Evolutionary conservation across 2,888 invertebrate genomes (phyloP), one percentile per base, ranked within the genome.

Genomic region (Drosophila helvetica): DNA sequence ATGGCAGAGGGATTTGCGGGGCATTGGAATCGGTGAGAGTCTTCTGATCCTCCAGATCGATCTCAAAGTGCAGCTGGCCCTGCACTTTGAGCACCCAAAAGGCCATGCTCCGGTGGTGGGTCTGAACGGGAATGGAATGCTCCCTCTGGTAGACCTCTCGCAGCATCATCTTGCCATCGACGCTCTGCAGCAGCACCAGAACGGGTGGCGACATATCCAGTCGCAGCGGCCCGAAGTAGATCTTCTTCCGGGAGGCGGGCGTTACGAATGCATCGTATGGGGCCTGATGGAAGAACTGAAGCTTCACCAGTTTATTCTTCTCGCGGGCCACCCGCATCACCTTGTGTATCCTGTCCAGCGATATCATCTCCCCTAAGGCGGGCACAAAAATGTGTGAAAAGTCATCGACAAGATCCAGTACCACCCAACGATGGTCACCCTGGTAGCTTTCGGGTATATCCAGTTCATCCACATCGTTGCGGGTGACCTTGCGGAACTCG

Each of bases 341-440:
- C 30, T 89, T 89, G 68, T 91, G 86, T 43, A 92, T 91, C 6
- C 91, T 88, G 72, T 91, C 90, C 50, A 90, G 62, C 0, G 91
- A 91, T 12, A 92, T 86, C 67, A 91, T 85, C 58, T 90, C 90
- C n/a, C 82, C 81, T 69, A 91, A 90, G 3, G 90, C 86, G 1
- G 91, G 91, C 17, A 92, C 89, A 52, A 90, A 92, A 53, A 92
- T 91, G 62, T 92, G 92, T 5, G 92, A 92, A 60, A 92, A 92
- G 75, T 92, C 92, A 65, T 90, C 89, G 18, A 74, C 87, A 3
- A 92, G 73, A 48, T 90, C 90, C 3, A 92, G 72, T 17, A 92
- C 90, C 6, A 92, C 80, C 92, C 92, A 92, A 33, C 90, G 89
- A 70, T 91, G 92, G 67, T 91, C 89, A 0, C 76, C 52, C 2